Evolutionary conservation across 2,113 vertebrate genomes (phyloP), one percentile per base, ranked within the genome.

Genomic region (Struthio camelus): DNA sequence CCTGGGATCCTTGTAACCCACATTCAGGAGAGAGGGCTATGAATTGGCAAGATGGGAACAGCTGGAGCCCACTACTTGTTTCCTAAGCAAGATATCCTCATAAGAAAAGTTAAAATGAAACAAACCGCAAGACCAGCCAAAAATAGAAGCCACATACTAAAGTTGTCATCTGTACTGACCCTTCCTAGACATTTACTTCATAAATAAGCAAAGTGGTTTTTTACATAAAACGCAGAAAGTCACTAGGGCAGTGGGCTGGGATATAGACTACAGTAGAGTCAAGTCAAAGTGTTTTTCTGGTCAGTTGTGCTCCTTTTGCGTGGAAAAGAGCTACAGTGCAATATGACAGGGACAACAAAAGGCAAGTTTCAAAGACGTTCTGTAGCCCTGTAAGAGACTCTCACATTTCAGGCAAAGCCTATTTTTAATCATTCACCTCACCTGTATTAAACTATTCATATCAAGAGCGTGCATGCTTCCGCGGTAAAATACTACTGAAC

Each of bases 151-250:
- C 65, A 38, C 83, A 28, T 48, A 38, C 36, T 59, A 5, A 70
- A 61, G 28, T 11, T 19, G 40, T 2, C 44, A 40, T 3, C 23
- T 44, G 40, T 13, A 42, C 76, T 62, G 80, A 69, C 44, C 28
- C 72, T 80, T 79, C 64, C 80, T 18, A 34, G 13, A 28, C 1
- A 28, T 14, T 9, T 46, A 30, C 19, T 15, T 24, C 2, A 7
- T 4, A 11, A 42, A 30, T 12, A n/a, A 62, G 13, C 19, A 5
- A 14, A 0, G 2, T 51, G 81, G 34, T 71, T 0, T 73, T 70
- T 84, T 3, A 40, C 40, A 24, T 0, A 13, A 72, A 18, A 58
- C 14, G 69, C 59, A 93, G 32, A 40, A 65, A 34, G 48, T 66
- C 48, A 24, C 30, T 15, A 22, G 50, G 81, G 65, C 50, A 53